Evolutionary conservation across 2,888 invertebrate genomes (phyloP).

Genomic region (Brenthis ino): DNA sequence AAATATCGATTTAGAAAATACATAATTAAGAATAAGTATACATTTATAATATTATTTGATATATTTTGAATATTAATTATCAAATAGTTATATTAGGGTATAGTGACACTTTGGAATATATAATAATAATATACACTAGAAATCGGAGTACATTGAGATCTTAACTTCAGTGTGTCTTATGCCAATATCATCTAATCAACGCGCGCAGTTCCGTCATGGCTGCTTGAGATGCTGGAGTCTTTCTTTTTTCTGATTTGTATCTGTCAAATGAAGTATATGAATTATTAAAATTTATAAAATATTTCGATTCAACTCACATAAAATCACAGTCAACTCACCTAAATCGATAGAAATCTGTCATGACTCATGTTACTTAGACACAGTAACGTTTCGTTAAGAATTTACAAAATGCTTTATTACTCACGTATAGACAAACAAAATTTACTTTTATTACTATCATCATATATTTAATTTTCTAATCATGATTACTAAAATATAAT

Average conservation of each 20-base stretch:
- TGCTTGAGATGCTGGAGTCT: slow-evolving; percentile 63
- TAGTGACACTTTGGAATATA: slow-evolving; percentile 34
- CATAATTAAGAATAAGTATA: background rate
- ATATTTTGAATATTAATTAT: slow-evolving; percentile 6
- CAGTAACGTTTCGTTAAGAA: too few relatives aligned
- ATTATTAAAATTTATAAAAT: background rate
- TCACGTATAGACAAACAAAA: too few relatives aligned
- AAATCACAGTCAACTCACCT: too few relatives aligned
- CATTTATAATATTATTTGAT: background rate
- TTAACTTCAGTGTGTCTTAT: slow-evolving; percentile 21
- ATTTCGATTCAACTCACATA: background rate
- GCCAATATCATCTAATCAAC: slow-evolving; percentile 65
- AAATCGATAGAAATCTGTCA: background rate
- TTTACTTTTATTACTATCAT: too few relatives aligned
- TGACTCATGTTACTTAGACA: too few relatives aligned
- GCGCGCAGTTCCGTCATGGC: slow-evolving; percentile 70
- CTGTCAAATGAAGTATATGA: slow-evolving; percentile 47
- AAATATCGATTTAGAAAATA: slow-evolving; percentile 23
- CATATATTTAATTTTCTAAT: too few relatives aligned
- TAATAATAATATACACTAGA: slow-evolving; percentile 34
- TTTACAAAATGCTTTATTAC: too few relatives aligned
- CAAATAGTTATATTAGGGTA: background rate
- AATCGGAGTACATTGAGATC: slow-evolving; percentile 43
- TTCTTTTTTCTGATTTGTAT: slow-evolving; percentile 70
- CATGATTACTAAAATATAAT: too few relatives aligned